Base-by-base conservation (phyloP, 2,888 invertebrate genomes). In the Microplitis manilae region DNA sequence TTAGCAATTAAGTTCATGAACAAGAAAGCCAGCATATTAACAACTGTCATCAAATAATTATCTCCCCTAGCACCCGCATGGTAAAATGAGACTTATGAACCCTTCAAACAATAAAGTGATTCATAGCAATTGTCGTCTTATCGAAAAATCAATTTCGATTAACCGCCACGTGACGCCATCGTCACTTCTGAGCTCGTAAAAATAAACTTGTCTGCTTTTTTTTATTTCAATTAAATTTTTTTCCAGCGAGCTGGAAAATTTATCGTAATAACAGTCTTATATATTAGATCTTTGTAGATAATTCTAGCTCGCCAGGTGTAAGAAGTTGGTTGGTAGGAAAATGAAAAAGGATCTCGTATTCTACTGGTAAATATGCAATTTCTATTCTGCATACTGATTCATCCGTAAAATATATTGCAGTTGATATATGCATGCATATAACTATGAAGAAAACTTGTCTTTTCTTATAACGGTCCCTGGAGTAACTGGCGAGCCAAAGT, bases 121-220 rank as follows among this genome's bases (percentile, higher is more conserved):
- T 86, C 84, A 85, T 82, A 79, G 80, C 81, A 84, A 84, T 84
- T 85, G 68, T 20, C 67, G 76, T 77, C 81, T 83, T 85, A 84
- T 85, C 83, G 80, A 83, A 84, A 86, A 86, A 85, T 86, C 85
- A 84, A 86, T 86, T 83, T 80, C 77, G 76, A 79, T 81, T 81
- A 72, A 75, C 73, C 71, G 73, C 76, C 73, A 79, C 80, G 80
- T 83, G 81, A 81, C 65, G 80, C 81, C 80, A 75, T 83, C 82
- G 80, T 81, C 81, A 79, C 62, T 68, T 17, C n/a, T 30, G 40
- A 40, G 62, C 40, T 74, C 40, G 38, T 62, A 74, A 76, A 65
- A 50, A 59, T 38, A 1, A 71, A 50, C n/a, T 60, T 69, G 20
- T 15, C 13, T 62, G 40, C 62, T 64, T 50, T 71, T 38, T 59